phyloP scores from a whole-genome alignment of 1,140 invertebrate species.

The Hylaeus anthracinus region DNA sequence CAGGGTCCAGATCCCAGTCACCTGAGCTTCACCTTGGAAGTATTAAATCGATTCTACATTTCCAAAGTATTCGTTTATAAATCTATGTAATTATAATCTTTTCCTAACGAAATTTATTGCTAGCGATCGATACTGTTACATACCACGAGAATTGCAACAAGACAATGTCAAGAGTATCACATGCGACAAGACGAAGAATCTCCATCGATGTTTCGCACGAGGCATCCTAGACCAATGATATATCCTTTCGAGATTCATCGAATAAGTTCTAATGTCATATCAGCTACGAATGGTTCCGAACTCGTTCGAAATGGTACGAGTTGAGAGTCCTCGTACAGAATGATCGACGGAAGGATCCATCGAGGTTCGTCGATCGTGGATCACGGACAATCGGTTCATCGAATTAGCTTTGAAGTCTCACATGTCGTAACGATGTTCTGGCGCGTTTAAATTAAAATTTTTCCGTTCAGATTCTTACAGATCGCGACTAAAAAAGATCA shows the following conservation, averaged over 20 bases:
- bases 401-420: neutral
- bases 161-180: slow-evolving; percentile 27
- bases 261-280: slow-evolving; percentile 30
- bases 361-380: neutral
- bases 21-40: too few relatives aligned
- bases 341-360: neutral
- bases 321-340: neutral
- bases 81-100: neutral
- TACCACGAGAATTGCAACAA: slow-evolving; percentile 38
- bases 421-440: neutral
- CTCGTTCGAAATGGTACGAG: slow-evolving; percentile 7
- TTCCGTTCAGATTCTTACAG: too few relatives aligned
- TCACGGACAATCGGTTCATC: neutral
- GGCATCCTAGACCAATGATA: neutral
- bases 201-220: neutral
- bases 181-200: slow-evolving; percentile 23
- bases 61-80: too few relatives aligned
- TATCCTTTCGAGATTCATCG: slow-evolving; percentile 40
- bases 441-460: neutral
- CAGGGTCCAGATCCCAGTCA: too few relatives aligned
- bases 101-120: neutral
- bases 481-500: too few relatives aligned
- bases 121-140: neutral
- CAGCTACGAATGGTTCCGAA: slow-evolving; percentile 39
- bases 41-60: too few relatives aligned